phyloP scores from a whole-genome alignment of 2,888 invertebrate genomes.

The Torymus tubicola region DNA sequence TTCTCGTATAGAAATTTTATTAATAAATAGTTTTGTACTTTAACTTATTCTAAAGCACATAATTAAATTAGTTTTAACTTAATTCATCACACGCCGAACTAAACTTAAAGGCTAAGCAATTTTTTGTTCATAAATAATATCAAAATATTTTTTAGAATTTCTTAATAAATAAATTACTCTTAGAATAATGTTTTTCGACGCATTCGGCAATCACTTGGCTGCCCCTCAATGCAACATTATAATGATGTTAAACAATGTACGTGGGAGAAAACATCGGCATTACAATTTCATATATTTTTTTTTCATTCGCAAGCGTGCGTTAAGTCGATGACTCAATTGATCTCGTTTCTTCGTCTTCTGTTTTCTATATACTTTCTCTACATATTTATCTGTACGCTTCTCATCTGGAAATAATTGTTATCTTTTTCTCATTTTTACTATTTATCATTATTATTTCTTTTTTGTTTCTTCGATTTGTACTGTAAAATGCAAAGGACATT shows the following conservation, averaged over 20 bases:
- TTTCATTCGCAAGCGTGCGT: conserved; percentile 54
- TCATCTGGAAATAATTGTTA: conserved; percentile 53
- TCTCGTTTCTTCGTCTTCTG: conserved; percentile 42
- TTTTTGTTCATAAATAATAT: conserved; percentile 48
- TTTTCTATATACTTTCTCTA: conserved; percentile 53
- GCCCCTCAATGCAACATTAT: conserved; percentile 51
- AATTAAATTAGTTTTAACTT: conserved; percentile 29
- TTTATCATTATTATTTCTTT: conserved; percentile 39
- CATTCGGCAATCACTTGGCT: conserved; percentile 40
- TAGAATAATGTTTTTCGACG: conserved; percentile 31
- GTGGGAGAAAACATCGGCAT: conserved; percentile 40
- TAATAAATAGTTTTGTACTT: conserved; percentile 51
- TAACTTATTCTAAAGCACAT: conserved; percentile 39
- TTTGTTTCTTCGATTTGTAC: conserved; percentile 57
- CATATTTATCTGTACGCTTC: conserved; percentile 39
- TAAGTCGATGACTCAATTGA: conserved; percentile 52
- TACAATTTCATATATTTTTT: conserved; percentile 21
- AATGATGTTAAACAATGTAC: conserved; percentile 44
- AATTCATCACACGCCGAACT: conserved; percentile 35
- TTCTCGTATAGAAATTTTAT: conserved; percentile 35
- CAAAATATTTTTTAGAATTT: conserved; percentile 34
- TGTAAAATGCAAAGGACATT: conserved; percentile 61
- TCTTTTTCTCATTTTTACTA: conserved; percentile 37
- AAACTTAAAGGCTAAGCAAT: conserved; percentile 45
- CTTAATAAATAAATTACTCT: conserved; percentile 39